Conservation (phyloP, 1,140 invertebrate species). For the Proctacanthus coquilletti region DNA sequence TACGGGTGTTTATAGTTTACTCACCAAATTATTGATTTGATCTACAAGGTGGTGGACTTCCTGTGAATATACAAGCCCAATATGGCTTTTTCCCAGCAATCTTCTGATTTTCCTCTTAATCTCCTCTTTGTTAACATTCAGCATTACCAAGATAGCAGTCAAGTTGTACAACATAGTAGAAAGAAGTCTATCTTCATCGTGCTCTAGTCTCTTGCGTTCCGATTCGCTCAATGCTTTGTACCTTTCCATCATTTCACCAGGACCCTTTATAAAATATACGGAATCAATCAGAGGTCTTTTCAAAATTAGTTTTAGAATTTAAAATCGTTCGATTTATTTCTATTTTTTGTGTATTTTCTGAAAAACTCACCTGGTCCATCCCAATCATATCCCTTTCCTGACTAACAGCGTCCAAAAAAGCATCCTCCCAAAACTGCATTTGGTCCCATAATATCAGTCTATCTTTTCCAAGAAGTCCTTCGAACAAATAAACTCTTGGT, state of each 20-base stretch:
- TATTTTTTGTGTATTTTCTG: constrained; percentile 6
- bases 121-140: constrained; percentile 74
- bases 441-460: constrained; percentile 92
- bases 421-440: constrained; percentile 99
- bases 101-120: constrained; percentile 85
- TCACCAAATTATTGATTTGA: constrained; percentile 85
- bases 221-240: constrained; percentile 88
- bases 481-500: constrained; percentile 79
- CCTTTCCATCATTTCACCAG: constrained; percentile 97
- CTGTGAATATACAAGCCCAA: constrained; percentile 92
- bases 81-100: constrained; percentile 93
- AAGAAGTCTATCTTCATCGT: constrained; percentile 93
- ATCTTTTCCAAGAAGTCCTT: constrained; percentile 52
- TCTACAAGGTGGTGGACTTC: constrained; percentile 95
- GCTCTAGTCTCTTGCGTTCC: constrained; percentile 89
- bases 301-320: background rate
- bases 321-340: constrained; percentile 1
- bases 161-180: constrained; percentile 94
- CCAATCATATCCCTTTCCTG: constrained; percentile 98
- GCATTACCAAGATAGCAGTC: constrained; percentile 91
- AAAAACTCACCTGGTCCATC: constrained; percentile 71
- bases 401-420: constrained; percentile 95
- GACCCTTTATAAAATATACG: constrained; percentile 36
- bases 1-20: background rate
- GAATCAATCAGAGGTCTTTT: constrained; percentile 1